Conservation (phyloP, 1,140 invertebrate species). For the Pseudobourletiella spinata region DNA sequence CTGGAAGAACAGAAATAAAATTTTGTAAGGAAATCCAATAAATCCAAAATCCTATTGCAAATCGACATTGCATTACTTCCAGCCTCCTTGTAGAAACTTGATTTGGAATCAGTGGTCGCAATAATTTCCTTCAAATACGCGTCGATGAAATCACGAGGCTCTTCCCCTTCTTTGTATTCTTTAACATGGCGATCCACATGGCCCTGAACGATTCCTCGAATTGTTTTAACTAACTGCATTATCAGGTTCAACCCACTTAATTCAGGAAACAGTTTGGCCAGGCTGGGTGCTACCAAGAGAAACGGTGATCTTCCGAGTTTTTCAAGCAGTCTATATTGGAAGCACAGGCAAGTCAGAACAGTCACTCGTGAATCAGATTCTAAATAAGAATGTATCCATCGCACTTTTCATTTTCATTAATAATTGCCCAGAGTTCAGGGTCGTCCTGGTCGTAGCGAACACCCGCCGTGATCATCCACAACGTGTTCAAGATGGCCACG, state of each 20-base stretch:
- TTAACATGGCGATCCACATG: too few species aligned
- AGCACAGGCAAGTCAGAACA: neutral
- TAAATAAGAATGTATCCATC: too few species aligned
- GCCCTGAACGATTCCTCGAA: too few species aligned
- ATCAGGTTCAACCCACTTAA: neutral
- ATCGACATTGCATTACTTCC: too few species aligned
- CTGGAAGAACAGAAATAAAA: too few species aligned
- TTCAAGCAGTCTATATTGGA: neutral
- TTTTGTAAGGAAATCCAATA: too few species aligned
- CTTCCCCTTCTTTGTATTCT: constrained; percentile 38
- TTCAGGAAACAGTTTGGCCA: constrained; percentile 1
- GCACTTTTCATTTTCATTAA: too few species aligned
- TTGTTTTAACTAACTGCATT: neutral
- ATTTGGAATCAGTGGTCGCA: neutral
- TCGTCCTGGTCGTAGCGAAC: constrained; percentile 33
- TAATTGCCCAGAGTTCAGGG: too few species aligned
- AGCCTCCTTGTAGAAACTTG: too few species aligned
- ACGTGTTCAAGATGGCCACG: constrained; percentile 25
- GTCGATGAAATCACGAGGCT: too few species aligned
- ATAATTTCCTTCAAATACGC: constrained; percentile 44
- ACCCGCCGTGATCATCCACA: constrained; percentile 39
- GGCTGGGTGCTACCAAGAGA: neutral
- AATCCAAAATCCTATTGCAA: too few species aligned
- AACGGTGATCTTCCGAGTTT: neutral
- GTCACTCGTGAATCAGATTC: too few species aligned